Conservation (phyloP, 1,140 invertebrate genomes). For the Conopomorpha cramerella region DNA sequence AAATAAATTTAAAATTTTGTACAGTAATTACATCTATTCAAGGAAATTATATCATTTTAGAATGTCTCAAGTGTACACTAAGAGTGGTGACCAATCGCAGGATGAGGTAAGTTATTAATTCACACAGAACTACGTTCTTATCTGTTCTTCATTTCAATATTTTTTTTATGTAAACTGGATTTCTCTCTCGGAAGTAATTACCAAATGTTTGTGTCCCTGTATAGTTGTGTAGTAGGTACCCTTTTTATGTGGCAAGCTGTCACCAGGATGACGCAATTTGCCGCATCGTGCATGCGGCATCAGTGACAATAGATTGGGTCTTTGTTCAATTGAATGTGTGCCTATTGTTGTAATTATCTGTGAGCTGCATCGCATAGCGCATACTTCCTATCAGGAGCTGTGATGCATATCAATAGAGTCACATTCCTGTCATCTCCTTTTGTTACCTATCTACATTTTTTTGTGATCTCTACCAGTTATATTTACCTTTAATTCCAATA, state of each 20-base stretch:
- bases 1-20: not conserved
- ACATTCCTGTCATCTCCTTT: no score
- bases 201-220: slow-evolving; percentile 2
- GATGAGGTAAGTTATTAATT: slow-evolving; percentile 60
- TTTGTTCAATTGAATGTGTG: no score
- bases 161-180: not conserved
- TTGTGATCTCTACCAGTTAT: no score
- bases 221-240: slow-evolving; percentile 5
- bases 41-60: slow-evolving; percentile 1
- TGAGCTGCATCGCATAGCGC: no score
- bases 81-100: slow-evolving; percentile 59
- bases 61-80: slow-evolving; percentile 33
- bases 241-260: slow-evolving; percentile 1
- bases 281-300: slow-evolving; percentile 2
- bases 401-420: no score
- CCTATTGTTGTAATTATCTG: no score
- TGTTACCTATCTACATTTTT: no score
- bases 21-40: not conserved
- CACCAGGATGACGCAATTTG: slow-evolving; percentile 8
- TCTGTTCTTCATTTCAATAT: not conserved
- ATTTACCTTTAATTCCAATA: no score
- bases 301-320: no score
- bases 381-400: no score
- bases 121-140: no score
- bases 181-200: slow-evolving; percentile 1